phyloP scores from a whole-genome alignment of 64 coral and sea anemone genomes.

The Montipora cactus region DNA sequence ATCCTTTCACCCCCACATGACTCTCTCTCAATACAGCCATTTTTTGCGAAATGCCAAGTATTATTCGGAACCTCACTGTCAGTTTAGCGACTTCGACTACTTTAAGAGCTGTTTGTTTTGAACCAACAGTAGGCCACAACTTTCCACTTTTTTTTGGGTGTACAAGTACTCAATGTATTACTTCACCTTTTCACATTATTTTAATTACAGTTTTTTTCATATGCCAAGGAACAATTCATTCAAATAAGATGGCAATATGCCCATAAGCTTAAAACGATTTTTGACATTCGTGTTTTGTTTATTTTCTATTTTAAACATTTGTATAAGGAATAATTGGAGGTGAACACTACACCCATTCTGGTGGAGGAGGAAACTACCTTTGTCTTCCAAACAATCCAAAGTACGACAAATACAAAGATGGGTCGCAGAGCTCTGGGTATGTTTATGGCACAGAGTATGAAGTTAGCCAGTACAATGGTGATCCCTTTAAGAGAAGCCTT shows the following conservation, averaged over 20 bases:
- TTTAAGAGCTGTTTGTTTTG: no score
- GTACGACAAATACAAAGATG: background rate
- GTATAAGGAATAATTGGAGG: background rate
- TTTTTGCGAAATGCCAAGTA: no score
- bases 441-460: no score
- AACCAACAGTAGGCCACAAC: no score
- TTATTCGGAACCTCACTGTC: no score
- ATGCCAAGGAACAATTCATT: background rate
- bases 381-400: background rate
- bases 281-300: background rate
- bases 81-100: no score
- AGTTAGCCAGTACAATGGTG: background rate
- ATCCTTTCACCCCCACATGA: no score
- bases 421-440: background rate
- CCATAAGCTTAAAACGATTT: background rate
- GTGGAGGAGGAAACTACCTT: background rate
- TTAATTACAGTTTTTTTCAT: no score
- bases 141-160: no score
- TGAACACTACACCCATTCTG: background rate
- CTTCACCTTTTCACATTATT: no score
- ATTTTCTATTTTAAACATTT: background rate
- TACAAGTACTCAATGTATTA: no score
- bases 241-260: background rate
- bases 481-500: background rate
- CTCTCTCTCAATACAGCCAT: no score